phyloP scores from a whole-genome alignment of 2,888 invertebrate species.

The Drosophila barbarae region DNA sequence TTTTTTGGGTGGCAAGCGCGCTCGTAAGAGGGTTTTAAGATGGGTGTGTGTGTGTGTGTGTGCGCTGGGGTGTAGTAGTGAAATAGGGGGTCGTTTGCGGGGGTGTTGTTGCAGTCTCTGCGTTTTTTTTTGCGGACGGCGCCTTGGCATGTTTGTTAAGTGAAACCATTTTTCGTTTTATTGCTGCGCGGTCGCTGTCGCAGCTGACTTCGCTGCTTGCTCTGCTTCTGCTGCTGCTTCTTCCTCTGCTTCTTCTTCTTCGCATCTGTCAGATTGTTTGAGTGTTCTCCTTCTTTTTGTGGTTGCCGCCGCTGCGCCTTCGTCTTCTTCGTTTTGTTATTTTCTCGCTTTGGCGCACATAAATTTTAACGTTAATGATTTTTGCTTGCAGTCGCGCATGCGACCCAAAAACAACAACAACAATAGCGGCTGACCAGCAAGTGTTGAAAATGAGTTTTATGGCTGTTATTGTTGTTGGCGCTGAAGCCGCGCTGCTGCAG shows the following conservation, averaged over 20 bases:
- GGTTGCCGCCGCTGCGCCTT: neutral
- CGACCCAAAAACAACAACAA: slow-evolving; percentile 43
- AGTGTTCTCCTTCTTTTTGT: neutral
- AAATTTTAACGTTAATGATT: slow-evolving; percentile 73
- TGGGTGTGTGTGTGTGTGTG: slow-evolving; percentile 2
- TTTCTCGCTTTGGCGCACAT: slow-evolving; percentile 73
- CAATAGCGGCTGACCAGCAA: slow-evolving; percentile 48
- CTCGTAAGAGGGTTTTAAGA: slow-evolving; percentile 4
- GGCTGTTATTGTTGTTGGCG: slow-evolving; percentile 19
- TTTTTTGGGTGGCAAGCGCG: slow-evolving; percentile 1
- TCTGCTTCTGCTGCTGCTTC: slow-evolving; percentile 6
- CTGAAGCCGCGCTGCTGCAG: slow-evolving; percentile 38
- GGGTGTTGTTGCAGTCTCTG: slow-evolving; percentile 22
- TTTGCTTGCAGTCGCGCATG: slow-evolving; percentile 67
- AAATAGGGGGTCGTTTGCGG: slow-evolving; percentile 14
- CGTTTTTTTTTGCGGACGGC: slow-evolving; percentile 35
- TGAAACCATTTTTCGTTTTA: slow-evolving; percentile 77
- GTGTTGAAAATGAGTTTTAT: slow-evolving; percentile 61
- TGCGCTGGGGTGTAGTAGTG: neutral
- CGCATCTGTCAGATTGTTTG: neutral
- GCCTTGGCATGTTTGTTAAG: slow-evolving; percentile 74
- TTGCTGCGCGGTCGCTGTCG: slow-evolving; percentile 45
- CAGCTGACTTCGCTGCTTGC: slow-evolving; percentile 7
- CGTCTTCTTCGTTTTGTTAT: slow-evolving; percentile 61
- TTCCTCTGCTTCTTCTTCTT: neutral